These are phyloP conservation scores for Chaetodon trifascialis DNA, from an alignment of 2,113 vertebrate genomes.

Conservation along the genomic window DNA sequence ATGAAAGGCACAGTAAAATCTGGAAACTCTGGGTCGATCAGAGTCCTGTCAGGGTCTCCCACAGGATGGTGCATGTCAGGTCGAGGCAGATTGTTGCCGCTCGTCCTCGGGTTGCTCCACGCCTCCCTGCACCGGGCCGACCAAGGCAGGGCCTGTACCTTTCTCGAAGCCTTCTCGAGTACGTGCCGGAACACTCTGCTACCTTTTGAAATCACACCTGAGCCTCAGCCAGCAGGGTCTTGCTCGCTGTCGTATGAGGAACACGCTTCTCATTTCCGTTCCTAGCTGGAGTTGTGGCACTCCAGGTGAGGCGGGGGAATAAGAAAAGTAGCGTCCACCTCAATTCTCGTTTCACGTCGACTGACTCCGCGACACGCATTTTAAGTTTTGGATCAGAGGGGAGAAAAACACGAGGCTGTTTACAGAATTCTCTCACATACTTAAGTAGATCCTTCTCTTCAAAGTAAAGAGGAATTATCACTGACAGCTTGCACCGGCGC, in stretches of 20 bases:
- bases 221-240: constrained; percentile 11
- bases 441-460: constrained; percentile 68
- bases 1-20: constrained; percentile 37
- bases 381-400: constrained; percentile 39
- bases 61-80: constrained; percentile 49
- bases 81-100: constrained; percentile 37
- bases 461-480: constrained; percentile 61
- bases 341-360: constrained; percentile 8
- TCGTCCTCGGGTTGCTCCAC: constrained; percentile 34
- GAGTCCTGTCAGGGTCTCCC: constrained; percentile 43
- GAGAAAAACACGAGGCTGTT: constrained; percentile 43
- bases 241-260: constrained; percentile 1
- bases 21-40: constrained; percentile 26
- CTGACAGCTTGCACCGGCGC: constrained; percentile 55
- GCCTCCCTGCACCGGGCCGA: constrained; percentile 55
- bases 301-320: constrained; percentile 21
- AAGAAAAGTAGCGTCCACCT: constrained; percentile 9
- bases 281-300: constrained; percentile 3
- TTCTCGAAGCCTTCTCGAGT: neutral
- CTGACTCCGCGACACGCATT: constrained; percentile 36
- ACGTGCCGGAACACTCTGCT: constrained; percentile 40
- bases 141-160: neutral
- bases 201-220: constrained; percentile 40
- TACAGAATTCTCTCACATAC: constrained; percentile 68
- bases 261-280: constrained; percentile 30